These are phyloP conservation scores for Eurosta solidaginis DNA, from an alignment of 1,140 invertebrate genomes.

Conservation along the genomic window DNA sequence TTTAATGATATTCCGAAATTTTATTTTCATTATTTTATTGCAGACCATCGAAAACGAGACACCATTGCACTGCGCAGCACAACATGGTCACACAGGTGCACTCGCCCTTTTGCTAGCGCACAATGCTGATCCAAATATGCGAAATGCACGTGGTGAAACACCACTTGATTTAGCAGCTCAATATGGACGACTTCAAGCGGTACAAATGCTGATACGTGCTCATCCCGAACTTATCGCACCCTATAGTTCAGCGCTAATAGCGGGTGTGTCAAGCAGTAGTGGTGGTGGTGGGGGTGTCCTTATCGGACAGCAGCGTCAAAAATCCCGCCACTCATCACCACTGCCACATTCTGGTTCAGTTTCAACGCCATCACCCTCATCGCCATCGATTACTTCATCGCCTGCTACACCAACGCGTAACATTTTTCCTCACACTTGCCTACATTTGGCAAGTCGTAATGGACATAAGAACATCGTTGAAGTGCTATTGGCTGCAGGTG, in stretches of 20 bases:
- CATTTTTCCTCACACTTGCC: conserved; percentile 81
- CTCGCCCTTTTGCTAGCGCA: conserved; percentile 83
- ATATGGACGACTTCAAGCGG: conserved; percentile 83
- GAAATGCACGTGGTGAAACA: conserved; percentile 87
- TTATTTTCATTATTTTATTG: conserved; percentile 46
- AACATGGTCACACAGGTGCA: conserved; percentile 92
- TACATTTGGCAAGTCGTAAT: conserved; percentile 92
- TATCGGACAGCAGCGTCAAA: conserved; percentile 33
- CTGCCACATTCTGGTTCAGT: conserved; percentile 37
- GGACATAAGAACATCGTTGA: conserved; percentile 84
- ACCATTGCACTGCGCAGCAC: conserved; percentile 90
- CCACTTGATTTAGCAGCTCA: conserved; percentile 93
- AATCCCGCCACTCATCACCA: conserved; percentile 33
- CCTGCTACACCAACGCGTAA: conserved; percentile 45
- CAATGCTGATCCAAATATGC: conserved; percentile 86
- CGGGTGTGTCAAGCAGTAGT: conserved; percentile 28
- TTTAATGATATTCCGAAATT: not conserved
- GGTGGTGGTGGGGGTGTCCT: conserved; percentile 59
- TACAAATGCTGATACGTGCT: conserved; percentile 80
- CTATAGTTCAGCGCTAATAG: conserved; percentile 63
- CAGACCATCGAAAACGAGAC: conserved; percentile 94
- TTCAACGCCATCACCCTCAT: conserved; percentile 38
- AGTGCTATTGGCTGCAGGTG: conserved; percentile 79
- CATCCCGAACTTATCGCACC: conserved; percentile 78
- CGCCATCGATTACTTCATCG: conserved; percentile 43